Conservation (phyloP, 2,797 vertebrate species). For the Enteromius unitaeniatus region DNA sequence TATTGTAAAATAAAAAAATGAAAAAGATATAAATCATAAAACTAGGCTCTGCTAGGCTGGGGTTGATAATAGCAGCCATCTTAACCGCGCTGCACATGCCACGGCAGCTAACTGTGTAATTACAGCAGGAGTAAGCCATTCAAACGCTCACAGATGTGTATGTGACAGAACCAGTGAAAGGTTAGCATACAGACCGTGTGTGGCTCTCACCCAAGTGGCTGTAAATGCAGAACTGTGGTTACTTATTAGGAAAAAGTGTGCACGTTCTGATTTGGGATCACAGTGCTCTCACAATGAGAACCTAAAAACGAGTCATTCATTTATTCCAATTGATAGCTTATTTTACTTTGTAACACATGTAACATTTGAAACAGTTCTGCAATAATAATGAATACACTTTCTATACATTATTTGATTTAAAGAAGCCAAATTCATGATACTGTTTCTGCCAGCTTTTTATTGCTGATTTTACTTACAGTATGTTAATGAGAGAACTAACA, state of each 20-base stretch:
- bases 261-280: background rate
- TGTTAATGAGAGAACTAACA: background rate
- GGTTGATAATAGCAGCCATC: conserved; percentile 25
- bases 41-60: conserved; percentile 37
- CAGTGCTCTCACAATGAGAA: too few species aligned
- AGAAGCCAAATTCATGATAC: background rate
- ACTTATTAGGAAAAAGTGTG: background rate
- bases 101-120: conserved; percentile 55
- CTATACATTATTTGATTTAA: background rate
- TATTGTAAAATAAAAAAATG: background rate
- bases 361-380: background rate
- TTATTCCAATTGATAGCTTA: background rate
- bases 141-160: conserved; percentile 64
- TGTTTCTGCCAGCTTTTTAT: background rate
- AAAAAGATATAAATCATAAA: conserved; percentile 38
- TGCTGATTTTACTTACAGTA: background rate
- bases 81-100: conserved; percentile 22
- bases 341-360: background rate
- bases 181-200: background rate
- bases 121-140: conserved; percentile 51
- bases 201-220: background rate
- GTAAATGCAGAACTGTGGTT: background rate
- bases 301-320: too few species aligned
- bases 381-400: background rate
- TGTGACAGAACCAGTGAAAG: conserved; percentile 48